A percentile compares a stretch with the other conserved stretches of the same genome.
These are phyloP conservation scores for Myotis davidii DNA, from an alignment of 2,113 vertebrate genomes.

Conservation along the genomic window DNA sequence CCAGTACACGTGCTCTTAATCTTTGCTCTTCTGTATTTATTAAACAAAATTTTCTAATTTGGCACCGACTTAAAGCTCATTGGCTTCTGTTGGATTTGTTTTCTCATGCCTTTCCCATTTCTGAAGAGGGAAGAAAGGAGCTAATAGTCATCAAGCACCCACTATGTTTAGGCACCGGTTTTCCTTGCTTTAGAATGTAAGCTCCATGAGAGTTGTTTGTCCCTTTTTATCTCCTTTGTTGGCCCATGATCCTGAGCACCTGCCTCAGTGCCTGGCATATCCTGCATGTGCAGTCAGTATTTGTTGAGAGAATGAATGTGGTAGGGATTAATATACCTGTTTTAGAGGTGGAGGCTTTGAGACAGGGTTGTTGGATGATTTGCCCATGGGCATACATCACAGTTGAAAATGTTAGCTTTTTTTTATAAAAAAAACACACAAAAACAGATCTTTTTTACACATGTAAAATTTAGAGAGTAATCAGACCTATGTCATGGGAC, in stretches of 20 bases:
- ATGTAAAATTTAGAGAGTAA: conserved; percentile 5
- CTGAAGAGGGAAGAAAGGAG: neutral
- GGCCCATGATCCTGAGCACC: neutral
- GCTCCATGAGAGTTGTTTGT: neutral
- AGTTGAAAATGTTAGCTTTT: neutral
- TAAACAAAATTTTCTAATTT: neutral
- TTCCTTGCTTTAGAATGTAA: neutral
- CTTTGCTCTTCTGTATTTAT: conserved; percentile 10
- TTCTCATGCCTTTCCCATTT: neutral
- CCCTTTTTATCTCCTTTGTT: neutral
- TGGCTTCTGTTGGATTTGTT: neutral
- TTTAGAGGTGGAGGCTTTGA: neutral
- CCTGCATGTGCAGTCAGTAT: neutral
- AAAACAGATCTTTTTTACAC: neutral
- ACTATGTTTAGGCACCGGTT: neutral
- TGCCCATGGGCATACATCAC: neutral
- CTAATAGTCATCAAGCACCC: neutral
- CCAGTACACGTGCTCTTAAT: neutral
- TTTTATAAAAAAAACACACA: too few species aligned
- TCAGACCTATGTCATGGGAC: conserved; percentile 47
- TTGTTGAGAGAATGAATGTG: neutral
- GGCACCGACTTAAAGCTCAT: neutral
- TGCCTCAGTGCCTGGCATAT: neutral
- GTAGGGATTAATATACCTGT: neutral
- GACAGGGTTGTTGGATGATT: neutral